These are phyloP conservation scores for Lasioglossum zephyrum DNA, from an alignment of 2,888 invertebrate species.

Conservation along the genomic window DNA sequence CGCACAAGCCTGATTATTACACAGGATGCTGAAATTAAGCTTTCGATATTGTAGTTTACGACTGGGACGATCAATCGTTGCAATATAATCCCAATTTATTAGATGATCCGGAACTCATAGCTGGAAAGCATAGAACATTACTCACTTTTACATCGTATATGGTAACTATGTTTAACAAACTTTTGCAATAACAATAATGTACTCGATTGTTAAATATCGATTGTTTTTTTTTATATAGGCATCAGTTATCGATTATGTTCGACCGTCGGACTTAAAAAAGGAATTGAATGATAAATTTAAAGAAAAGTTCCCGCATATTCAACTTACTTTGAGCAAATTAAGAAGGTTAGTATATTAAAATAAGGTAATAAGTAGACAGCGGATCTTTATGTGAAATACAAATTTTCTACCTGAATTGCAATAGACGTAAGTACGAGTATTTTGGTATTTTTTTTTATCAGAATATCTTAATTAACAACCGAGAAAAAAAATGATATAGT, in stretches of 20 bases:
- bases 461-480: too few relatives aligned
- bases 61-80: slow-evolving; percentile 82
- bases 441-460: too few relatives aligned
- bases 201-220: background rate
- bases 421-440: too few relatives aligned
- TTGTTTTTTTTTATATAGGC: slow-evolving; percentile 86
- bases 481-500: too few relatives aligned
- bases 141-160: slow-evolving; percentile 95
- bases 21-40: background rate
- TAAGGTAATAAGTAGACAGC: background rate
- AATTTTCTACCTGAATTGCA: too few relatives aligned
- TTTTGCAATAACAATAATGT: background rate
- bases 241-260: slow-evolving; percentile 98
- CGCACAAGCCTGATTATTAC: background rate
- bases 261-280: slow-evolving; percentile 97
- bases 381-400: too few relatives aligned
- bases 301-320: slow-evolving; percentile 97
- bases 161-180: slow-evolving; percentile 80
- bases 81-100: slow-evolving; percentile 94
- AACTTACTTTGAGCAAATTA: slow-evolving; percentile 97
- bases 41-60: slow-evolving; percentile 74
- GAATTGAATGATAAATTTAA: slow-evolving; percentile 98
- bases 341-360: slow-evolving; percentile 89
- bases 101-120: slow-evolving; percentile 96
- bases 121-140: slow-evolving; percentile 94